Evolutionary conservation across 1,140 invertebrate species (phyloP).

Genomic region (Drosophila lini): DNA sequence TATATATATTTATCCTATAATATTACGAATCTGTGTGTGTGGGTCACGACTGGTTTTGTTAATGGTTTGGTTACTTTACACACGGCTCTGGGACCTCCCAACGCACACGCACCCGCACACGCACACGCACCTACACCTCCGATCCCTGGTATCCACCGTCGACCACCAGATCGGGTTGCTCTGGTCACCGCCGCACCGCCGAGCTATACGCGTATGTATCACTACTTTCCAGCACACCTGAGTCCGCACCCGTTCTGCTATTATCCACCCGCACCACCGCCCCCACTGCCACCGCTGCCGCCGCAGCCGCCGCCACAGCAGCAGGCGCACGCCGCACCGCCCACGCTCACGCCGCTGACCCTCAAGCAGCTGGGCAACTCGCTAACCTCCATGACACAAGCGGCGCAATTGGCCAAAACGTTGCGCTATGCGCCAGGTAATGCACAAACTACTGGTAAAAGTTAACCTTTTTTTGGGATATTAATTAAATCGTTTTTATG

Average conservation of each 20-base stretch:
- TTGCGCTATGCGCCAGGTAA: constrained; percentile 84
- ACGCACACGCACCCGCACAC: constrained; percentile 47
- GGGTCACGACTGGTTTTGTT: constrained; percentile 69
- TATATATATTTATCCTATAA: constrained; percentile 46
- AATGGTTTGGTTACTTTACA: constrained; percentile 65
- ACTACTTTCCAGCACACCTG: constrained; percentile 85
- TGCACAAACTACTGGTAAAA: constrained; percentile 15
- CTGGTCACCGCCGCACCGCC: constrained; percentile 85
- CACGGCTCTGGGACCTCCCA: constrained; percentile 52
- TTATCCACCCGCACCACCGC: constrained; percentile 84
- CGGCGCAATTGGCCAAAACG: constrained; percentile 83
- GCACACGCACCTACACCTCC: constrained; percentile 24
- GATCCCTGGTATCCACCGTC: constrained; percentile 47
- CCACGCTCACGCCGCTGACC: constrained; percentile 77
- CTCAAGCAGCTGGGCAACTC: constrained; percentile 83
- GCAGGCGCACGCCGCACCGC: constrained; percentile 54
- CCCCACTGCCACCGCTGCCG: constrained; percentile 83
- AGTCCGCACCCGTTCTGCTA: constrained; percentile 84
- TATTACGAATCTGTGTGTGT: constrained; percentile 50
- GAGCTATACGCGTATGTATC: constrained; percentile 86
- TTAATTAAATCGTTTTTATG: background rate
- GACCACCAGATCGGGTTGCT: constrained; percentile 84
- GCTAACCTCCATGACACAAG: constrained; percentile 82
- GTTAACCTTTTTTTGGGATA: background rate
- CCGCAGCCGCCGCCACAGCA: constrained; percentile 62